A percentile compares a stretch with the other conserved stretches of the same genome.
phyloP scores from a whole-genome alignment of 2,113 vertebrate species.

The Corythornis madagascariensis region DNA sequence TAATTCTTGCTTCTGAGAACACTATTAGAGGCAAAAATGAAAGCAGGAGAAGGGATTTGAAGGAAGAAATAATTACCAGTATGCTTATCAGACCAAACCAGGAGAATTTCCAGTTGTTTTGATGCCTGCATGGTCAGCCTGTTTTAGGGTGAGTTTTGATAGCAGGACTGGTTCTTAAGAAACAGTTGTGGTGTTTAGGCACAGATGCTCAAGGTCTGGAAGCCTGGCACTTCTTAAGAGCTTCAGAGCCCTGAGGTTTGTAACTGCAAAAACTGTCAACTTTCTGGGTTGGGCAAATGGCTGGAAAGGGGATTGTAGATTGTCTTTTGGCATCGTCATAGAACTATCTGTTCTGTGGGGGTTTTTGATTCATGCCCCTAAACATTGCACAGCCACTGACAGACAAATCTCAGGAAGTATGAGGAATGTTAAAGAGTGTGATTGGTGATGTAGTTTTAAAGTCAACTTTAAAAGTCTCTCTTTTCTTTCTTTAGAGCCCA shows the following conservation, averaged over 20 bases:
- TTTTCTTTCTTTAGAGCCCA: conserved; percentile 80
- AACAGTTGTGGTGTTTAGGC: accelerated
- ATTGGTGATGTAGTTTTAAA: neutral
- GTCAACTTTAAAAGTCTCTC: neutral
- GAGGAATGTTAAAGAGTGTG: neutral
- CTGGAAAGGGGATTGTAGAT: neutral
- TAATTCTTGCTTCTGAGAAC: neutral
- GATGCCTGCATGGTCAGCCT: neutral
- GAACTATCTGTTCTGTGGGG: neutral
- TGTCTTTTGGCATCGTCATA: neutral
- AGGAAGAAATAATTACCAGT: neutral
- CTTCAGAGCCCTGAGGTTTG: neutral
- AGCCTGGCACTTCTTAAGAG: neutral
- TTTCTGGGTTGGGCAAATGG: neutral
- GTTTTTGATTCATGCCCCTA: neutral
- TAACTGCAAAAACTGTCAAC: neutral
- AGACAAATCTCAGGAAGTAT: neutral
- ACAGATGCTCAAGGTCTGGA: neutral
- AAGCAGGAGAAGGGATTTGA: neutral
- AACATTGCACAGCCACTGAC: neutral
- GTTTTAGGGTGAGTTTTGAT: neutral
- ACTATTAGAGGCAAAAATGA: neutral
- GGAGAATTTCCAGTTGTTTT: neutral
- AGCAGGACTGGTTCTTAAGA: neutral
- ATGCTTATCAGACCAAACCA: neutral